phyloP scores from a whole-genome alignment of 2,888 invertebrate genomes.

The Seira musarum region DNA sequence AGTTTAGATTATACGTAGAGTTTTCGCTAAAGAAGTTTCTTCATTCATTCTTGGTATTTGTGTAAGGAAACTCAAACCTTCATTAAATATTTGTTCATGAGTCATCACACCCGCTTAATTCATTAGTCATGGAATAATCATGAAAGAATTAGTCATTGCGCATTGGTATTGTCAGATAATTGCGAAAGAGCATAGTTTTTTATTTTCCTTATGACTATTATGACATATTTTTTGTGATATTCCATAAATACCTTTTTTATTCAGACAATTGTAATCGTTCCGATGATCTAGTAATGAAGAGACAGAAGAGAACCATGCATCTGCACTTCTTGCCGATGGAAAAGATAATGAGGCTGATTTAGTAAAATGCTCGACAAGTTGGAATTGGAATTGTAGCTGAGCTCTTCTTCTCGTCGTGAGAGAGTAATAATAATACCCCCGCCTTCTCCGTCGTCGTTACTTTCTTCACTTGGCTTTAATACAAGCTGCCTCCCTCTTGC shows the following conservation, averaged over 20 bases:
- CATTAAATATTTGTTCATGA: not conserved
- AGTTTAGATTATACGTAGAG: not conserved
- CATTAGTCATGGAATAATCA: not conserved
- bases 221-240: not conserved
- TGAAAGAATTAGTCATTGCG: not conserved
- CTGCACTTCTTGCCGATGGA: not conserved
- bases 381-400: too few relatives aligned
- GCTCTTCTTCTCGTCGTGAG: not conserved
- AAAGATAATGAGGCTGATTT: not conserved
- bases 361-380: not conserved
- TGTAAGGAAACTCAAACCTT: too few relatives aligned
- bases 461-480: not conserved
- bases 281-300: too few relatives aligned
- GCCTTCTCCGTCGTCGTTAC: not conserved
- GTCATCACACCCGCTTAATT: not conserved
- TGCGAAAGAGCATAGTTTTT: too few relatives aligned
- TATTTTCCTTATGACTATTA: not conserved
- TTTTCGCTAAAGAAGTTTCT: not conserved
- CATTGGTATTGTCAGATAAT: not conserved
- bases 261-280: too few relatives aligned
- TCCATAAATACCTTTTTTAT: not conserved
- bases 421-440: not conserved
- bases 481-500: constrained; percentile 57
- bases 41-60: too few relatives aligned
- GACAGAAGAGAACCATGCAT: not conserved